Base-by-base conservation (phyloP, 2,113 vertebrate genomes). In the Channa maculata region DNA sequence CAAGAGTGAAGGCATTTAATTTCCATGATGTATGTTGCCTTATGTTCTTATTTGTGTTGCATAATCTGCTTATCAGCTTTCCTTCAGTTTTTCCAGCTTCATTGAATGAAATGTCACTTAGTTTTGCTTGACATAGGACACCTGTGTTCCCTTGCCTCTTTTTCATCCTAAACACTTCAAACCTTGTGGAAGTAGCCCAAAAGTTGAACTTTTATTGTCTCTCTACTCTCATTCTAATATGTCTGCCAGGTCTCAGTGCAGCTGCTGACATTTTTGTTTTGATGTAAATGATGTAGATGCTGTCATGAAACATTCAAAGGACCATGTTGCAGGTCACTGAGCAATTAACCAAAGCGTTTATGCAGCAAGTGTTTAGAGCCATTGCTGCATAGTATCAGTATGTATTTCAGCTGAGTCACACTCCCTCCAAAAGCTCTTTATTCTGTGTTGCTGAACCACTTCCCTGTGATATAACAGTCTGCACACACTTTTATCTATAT, bases 291-390 rank as follows among this genome's bases (percentile, higher is more conserved):
- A 91, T 90, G 86, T 72, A 87, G 79, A 10, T 79, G 87, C 84
- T 87, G 86, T 91, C 90, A 87, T 90, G 85, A 92, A 93, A 92
- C 89, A 91, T 92, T 92, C 84, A 93, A 70, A 85, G 54, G 58
- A 88, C 75, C 34, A 69, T 71, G 83, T 83, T 61, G 13, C 55
- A 76, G 82, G 46, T 71, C 80, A 68, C 63, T 75, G 79, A 85
- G 76, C 85, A 52, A 77, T 67, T 69, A 87, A 83, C 75, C 77
- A 83, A 88, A 90, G 77, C 58, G 62, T 88, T 84, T 88, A 80
- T 61, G 75, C 72, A 49, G 69, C 65, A n/a, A 66, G 63, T 52
- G 65, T 88, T 91, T 85, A 66, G 79, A 78, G 80, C 74, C 55
- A 69, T 15, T 65, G 68, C 66, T 44, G 77, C 58, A 6, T 15